Evolutionary conservation across 2,797 vertebrate species (phyloP).

Genomic region (Naso thynnoides): DNA sequence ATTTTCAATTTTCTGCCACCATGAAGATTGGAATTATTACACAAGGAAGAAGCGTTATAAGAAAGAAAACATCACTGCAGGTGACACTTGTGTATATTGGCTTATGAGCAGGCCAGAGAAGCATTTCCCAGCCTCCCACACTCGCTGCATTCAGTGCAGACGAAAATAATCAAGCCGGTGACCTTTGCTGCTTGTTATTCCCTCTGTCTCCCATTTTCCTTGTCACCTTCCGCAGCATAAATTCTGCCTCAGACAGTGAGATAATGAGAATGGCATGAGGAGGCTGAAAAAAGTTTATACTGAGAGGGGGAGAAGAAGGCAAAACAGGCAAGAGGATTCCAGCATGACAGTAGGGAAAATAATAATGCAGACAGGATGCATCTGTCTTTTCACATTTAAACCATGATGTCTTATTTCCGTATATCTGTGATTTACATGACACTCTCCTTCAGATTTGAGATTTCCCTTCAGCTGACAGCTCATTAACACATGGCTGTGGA

Average conservation of each 20-base stretch:
- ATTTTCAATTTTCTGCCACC: neutral
- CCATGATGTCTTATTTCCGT: neutral
- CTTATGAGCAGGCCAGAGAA: neutral
- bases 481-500: conserved; percentile 16
- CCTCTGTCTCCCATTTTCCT: neutral
- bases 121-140: too few relatives aligned
- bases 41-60: too few relatives aligned
- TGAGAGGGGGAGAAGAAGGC: neutral
- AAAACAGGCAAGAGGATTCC: neutral
- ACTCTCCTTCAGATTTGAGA: conserved; percentile 11
- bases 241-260: neutral
- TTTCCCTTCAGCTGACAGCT: conserved; percentile 30
- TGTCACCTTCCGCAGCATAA: neutral
- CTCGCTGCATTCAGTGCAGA: neutral
- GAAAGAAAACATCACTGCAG: neutral
- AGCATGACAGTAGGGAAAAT: neutral
- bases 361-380: neutral
- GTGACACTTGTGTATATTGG: neutral
- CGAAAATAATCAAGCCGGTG: neutral
- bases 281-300: conserved; percentile 3
- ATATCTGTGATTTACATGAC: neutral
- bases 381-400: neutral
- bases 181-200: conserved; percentile 2
- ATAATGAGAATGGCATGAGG: neutral
- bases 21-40: too few relatives aligned